Conservation (phyloP, 2,888 invertebrate species). For the Lagria hirta region DNA sequence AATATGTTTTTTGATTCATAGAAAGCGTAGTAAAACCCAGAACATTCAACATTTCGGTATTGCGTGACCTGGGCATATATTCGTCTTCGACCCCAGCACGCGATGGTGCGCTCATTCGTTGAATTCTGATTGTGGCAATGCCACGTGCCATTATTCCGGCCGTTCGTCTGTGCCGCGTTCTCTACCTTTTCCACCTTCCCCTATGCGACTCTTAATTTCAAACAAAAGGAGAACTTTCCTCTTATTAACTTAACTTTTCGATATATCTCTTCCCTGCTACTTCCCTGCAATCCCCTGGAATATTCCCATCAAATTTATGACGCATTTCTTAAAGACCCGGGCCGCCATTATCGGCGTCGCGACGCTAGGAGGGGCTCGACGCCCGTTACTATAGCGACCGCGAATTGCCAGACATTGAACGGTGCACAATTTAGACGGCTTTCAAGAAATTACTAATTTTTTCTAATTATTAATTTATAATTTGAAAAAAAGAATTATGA, state of each 20-base stretch:
- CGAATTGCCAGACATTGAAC: constrained; percentile 25
- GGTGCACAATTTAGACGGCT: too few species aligned
- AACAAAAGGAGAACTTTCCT: too few species aligned
- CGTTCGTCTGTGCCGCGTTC: constrained; percentile 11
- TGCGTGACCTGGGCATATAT: constrained; percentile 49
- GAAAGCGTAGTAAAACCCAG: too few species aligned
- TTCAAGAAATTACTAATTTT: too few species aligned
- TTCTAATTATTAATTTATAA: too few species aligned
- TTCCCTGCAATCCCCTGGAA: neutral
- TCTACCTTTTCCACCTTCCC: constrained; percentile 6
- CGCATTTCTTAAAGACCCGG: constrained; percentile 14
- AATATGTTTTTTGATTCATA: too few species aligned
- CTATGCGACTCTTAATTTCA: constrained; percentile 13
- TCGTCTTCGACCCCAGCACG: constrained; percentile 45
- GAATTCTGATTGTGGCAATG: constrained; percentile 50
- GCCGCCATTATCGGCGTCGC: constrained; percentile 38
- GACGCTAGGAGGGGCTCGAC: constrained; percentile 34
- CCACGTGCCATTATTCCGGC: constrained; percentile 48
- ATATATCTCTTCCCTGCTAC: too few species aligned
- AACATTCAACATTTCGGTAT: constrained; percentile 49
- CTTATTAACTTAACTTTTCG: too few species aligned
- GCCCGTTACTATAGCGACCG: constrained; percentile 33
- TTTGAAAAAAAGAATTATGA: too few species aligned
- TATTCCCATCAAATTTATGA: neutral
- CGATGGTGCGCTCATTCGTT: constrained; percentile 48